Base-by-base conservation (phyloP, 2,888 invertebrate genomes). In the Yponomeuta sedellus region DNA sequence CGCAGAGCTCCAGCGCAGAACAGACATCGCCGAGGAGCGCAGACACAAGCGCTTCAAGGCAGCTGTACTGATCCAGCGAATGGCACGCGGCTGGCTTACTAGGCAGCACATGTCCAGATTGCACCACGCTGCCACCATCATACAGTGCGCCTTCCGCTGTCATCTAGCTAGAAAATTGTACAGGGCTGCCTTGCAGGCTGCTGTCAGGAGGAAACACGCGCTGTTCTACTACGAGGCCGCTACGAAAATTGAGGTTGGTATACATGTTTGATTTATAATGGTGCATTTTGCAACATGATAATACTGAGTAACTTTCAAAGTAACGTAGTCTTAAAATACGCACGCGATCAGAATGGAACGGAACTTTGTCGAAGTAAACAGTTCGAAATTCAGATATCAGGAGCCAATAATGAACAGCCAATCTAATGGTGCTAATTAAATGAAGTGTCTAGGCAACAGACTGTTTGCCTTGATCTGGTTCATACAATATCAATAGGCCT, bases 141-240 rank as follows among this genome's bases (percentile, higher is more conserved):
- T 91, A 70, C 91, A 91, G 70, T 85, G 86, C 62, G 88, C 88
- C 0, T 88, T 82, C 68, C 83, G 88, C 72, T 65, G 77, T 11
- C 81, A 88, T 57, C 68, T 68, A 69, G 88, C 88, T 11, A 75
- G 83, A 10, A 83, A 82, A 72, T 76, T 74, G 8, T 83, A 80
- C 58, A 76, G 84, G 67, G 75, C 71, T 0, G 86, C 84, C 10
- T 72, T 90, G 64, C 80, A 81, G 68, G 73, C 77, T 70, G 88
- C 86, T 6, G 88, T 90, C 3, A 73, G 76, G 56, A 75, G 77
- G 64, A 88, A 85, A 72, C 88, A 89, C 69, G 76, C 71, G 0
- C 82, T 67, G 65, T 77, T 86, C 75, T 90, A 90, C 59, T 80
- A 77, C 66, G 74, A 69, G 61, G 84, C 86, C 40, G 83, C 89